Evolutionary conservation across 2,888 invertebrate genomes (phyloP).

Genomic region (Cerastoderma edule): DNA sequence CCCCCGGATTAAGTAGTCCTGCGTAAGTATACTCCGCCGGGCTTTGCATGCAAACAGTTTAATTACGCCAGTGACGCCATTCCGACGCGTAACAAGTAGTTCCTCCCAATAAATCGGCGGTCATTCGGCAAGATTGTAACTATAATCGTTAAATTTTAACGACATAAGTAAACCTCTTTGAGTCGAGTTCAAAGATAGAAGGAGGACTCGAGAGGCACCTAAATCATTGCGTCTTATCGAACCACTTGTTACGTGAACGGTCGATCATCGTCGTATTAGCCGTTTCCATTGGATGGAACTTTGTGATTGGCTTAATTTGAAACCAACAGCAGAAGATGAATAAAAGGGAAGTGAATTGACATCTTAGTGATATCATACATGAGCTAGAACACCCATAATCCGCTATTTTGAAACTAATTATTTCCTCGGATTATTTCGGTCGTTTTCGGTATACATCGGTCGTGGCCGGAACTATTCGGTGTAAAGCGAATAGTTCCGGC

Average conservation of each 20-base stretch:
- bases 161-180: constrained; percentile 6
- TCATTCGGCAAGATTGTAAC: constrained; percentile 25
- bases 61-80: constrained; percentile 47
- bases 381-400: too few relatives aligned
- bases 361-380: too few relatives aligned
- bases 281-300: too few relatives aligned
- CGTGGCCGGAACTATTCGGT: too few relatives aligned
- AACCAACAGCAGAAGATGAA: too few relatives aligned
- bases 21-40: neutral
- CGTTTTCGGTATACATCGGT: too few relatives aligned
- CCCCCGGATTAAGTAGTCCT: constrained; percentile 11
- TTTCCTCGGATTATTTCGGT: too few relatives aligned
- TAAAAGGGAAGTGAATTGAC: too few relatives aligned
- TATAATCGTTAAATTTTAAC: constrained; percentile 12
- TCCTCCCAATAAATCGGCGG: constrained; percentile 14
- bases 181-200: constrained; percentile 1
- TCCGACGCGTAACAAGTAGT: constrained; percentile 18
- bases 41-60: constrained; percentile 39
- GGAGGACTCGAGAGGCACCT: neutral
- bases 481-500: too few relatives aligned
- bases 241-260: constrained; percentile 10
- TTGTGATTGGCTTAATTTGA: too few relatives aligned
- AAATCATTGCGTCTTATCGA: neutral
- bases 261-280: neutral
- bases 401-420: too few relatives aligned